Evolutionary conservation across 2,888 invertebrate species (phyloP), one percentile per base, ranked within the genome.

Genomic region (Rambutsinella grinnellia): DNA sequence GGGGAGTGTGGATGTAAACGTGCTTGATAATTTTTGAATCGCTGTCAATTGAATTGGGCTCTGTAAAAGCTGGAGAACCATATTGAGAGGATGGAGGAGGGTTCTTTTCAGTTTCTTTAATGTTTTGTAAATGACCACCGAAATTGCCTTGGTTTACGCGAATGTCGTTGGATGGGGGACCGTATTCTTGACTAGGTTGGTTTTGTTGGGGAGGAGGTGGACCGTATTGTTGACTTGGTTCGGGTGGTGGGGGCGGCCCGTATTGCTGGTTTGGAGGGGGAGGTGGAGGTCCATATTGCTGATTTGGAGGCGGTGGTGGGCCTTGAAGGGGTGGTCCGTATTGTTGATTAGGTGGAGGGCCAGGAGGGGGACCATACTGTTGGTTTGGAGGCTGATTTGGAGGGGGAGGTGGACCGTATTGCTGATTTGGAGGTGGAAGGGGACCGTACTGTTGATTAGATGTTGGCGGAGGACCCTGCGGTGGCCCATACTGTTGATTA

Each of bases 1-100:
- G 95, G 61, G 95, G 95, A 21, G 95, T 94, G 87, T 95, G 95
- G 19, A 95, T 94, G 88, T 95, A 95, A 13, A 95, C 94, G 86
- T 95, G 95, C 86, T 95, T 95, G 87, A 94, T 94, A 54, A 79
- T 63, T 62, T 70, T 70, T 3, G 70, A 5, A 54, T 36, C 49
- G 19, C n/a, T n/a, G 49, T 49, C 49, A 5, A 49, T 17, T 49
- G 3, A 8, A 49, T 49, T 49, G 49, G 5, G 6, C 15, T 62
- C 51, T 27, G 26, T 49, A 2, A 17, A 10, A 13, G 5, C n/a
- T 3, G 60, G 60, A 1, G 21, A 24, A 8, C 47, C 60, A 51
- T 62, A 62, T 24, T 51, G 62, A 2, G 21, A 10, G n/a, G 19
- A 19, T 3, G 24, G 26, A n/a, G 49, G 49, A 13, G 15, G 15